phyloP scores from a whole-genome alignment of 2,888 invertebrate genomes.

The Callyntrura guangdongensis region DNA sequence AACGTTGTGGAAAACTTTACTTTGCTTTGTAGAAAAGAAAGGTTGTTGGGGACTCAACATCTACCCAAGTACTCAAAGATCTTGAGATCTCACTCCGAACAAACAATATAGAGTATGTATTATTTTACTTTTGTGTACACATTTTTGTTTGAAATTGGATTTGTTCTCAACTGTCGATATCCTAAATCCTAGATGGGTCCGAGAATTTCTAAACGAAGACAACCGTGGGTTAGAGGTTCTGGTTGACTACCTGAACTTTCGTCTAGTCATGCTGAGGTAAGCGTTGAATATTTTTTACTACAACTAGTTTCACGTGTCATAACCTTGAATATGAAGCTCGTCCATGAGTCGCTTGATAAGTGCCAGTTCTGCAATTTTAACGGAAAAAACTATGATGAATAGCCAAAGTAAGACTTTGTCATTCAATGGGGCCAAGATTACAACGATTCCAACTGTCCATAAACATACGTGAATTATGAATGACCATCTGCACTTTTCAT shows the following conservation, averaged over 20 bases:
- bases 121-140: not conserved
- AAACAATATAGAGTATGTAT: constrained; percentile 98
- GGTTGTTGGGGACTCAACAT: constrained; percentile 98
- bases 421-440: constrained; percentile 68
- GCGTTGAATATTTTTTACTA: constrained; percentile 2
- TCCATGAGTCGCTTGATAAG: constrained; percentile 74
- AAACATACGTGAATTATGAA: constrained; percentile 70
- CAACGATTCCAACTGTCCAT: constrained; percentile 75
- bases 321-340: constrained; percentile 62
- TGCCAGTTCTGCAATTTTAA: constrained; percentile 74
- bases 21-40: constrained; percentile 94
- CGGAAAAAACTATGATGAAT: constrained; percentile 68
- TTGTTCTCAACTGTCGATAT: not conserved
- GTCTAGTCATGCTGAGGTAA: constrained; percentile 94
- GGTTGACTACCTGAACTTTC: constrained; percentile 98
- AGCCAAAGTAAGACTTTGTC: constrained; percentile 69
- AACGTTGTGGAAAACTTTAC: not conserved
- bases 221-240: constrained; percentile 98
- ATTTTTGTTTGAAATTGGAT: not conserved
- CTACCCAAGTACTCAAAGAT: constrained; percentile 99
- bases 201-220: constrained; percentile 98
- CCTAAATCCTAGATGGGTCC: constrained; percentile 94
- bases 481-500: constrained; percentile 77
- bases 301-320: constrained; percentile 4
- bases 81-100: constrained; percentile 99